phyloP scores from a whole-genome alignment of 1,140 invertebrate genomes.

The Diabrotica virgifera region DNA sequence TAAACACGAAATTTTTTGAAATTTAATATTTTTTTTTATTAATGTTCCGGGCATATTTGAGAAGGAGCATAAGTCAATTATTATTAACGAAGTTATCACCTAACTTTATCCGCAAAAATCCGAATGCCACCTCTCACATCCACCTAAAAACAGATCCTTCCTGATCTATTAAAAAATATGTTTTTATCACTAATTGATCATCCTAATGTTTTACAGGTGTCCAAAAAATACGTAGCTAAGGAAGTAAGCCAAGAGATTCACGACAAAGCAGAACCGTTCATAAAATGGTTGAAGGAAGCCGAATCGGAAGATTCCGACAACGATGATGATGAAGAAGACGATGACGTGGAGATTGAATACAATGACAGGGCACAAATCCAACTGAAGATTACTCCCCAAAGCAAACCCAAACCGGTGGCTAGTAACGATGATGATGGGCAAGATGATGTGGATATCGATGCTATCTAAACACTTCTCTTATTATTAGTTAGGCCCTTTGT shows the following conservation, averaged over 20 bases:
- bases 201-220: constrained; percentile 46
- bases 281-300: constrained; percentile 96
- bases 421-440: constrained; percentile 69
- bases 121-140: no score
- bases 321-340: constrained; percentile 68
- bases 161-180: no score
- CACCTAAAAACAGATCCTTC: no score
- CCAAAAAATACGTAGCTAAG: constrained; percentile 91
- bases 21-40: no score
- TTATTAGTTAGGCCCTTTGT: constrained; percentile 1
- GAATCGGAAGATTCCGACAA: constrained; percentile 83
- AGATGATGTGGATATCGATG: constrained; percentile 85
- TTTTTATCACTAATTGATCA: no score
- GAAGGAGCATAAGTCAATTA: no score
- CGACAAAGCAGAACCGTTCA: constrained; percentile 86
- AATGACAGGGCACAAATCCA: constrained; percentile 78
- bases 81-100: no score
- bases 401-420: constrained; percentile 50
- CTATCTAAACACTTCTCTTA: constrained; percentile 67
- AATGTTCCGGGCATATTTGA: no score
- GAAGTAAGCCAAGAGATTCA: constrained; percentile 91
- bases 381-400: constrained; percentile 56
- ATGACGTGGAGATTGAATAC: constrained; percentile 67
- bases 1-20: no score
- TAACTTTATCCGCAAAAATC: no score